Conservation (phyloP, 2,113 vertebrate species). For the Eurypyga helias region DNA sequence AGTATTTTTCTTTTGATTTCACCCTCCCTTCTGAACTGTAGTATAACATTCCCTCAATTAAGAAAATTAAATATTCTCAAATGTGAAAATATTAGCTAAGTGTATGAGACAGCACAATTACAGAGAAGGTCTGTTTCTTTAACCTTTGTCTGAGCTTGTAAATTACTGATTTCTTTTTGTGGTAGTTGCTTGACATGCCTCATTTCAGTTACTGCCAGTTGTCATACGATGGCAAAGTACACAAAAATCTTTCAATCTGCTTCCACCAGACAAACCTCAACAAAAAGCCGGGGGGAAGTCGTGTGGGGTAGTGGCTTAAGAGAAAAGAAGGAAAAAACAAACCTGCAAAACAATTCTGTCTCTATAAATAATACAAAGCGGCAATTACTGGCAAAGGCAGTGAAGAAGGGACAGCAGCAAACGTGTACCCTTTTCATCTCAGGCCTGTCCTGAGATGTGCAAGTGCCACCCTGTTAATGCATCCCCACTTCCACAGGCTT, state of each 20-base stretch:
- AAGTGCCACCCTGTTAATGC: neutral
- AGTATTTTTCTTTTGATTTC: neutral
- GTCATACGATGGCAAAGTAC: neutral
- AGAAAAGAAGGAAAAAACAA: neutral
- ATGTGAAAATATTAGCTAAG: slow-evolving; percentile 9
- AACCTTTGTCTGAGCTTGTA: slow-evolving; percentile 49
- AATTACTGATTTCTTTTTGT: slow-evolving; percentile 43
- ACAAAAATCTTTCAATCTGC: neutral
- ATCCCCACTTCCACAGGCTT: neutral
- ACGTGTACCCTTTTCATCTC: neutral
- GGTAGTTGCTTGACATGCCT: slow-evolving; percentile 11
- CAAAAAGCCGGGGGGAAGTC: neutral
- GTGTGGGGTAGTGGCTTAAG: neutral
- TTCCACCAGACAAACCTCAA: slow-evolving; percentile 52
- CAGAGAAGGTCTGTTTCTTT: neutral
- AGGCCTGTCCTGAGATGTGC: neutral
- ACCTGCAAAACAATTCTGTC: neutral
- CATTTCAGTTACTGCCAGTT: slow-evolving; percentile 26
- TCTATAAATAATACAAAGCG: slow-evolving; percentile 30
- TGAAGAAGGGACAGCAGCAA: neutral
- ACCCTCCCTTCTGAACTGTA: neutral
- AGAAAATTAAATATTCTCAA: neutral
- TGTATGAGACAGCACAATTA: neutral
- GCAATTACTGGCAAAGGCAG: neutral
- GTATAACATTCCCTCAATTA: neutral